Evolutionary conservation across 2,797 vertebrate species (phyloP), one percentile per base, ranked within the genome.

Genomic region (Trematomus bernacchii): DNA sequence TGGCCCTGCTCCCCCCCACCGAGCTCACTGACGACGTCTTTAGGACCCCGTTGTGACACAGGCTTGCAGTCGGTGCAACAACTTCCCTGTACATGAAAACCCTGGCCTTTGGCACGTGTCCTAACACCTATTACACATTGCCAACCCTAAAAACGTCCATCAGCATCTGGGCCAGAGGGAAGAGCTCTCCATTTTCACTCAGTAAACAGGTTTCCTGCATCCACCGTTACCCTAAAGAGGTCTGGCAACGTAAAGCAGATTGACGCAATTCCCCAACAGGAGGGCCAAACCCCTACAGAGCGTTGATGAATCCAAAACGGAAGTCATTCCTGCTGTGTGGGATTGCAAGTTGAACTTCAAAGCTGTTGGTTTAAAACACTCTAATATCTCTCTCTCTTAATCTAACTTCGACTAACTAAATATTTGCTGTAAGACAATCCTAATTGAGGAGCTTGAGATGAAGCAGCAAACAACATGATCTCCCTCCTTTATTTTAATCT

Each of bases 61-160:
- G 87, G 87, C 89, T 93, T 92, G 89, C 90, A 88, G 76, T 72
- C 67, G 19, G 71, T 21, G 52, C 63, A 55, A 85, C 88, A 84
- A 89, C 81, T 90, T 90, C 85, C 70, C 76, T 65, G 68, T 84
- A 91, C 92, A 94, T 85, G 87, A 90, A 92, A 92, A 86, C 83
- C 78, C 14, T 16, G 83, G 87, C 90, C 86, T 89, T 62, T 91
- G 92, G 93, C 84, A 18, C 21, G 50, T 37, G 63, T 89, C 87
- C 91, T 77, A 33, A 75, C 61, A 42, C 76, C 77, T 60, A 65
- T 86, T 87, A 90, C 81, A 72, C 27, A 27, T 27, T 27, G 27
- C 68, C 19, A 44, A 86, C 84, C 83, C 85, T 65, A 82, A 90
- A 82, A 52, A 68, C 57, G 84, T 84, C 88, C 76, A 73, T 84